Evolutionary conservation across 2,113 vertebrate genomes (phyloP), one percentile per base, ranked within the genome.

Genomic region (Seriola quinqueradiata): DNA sequence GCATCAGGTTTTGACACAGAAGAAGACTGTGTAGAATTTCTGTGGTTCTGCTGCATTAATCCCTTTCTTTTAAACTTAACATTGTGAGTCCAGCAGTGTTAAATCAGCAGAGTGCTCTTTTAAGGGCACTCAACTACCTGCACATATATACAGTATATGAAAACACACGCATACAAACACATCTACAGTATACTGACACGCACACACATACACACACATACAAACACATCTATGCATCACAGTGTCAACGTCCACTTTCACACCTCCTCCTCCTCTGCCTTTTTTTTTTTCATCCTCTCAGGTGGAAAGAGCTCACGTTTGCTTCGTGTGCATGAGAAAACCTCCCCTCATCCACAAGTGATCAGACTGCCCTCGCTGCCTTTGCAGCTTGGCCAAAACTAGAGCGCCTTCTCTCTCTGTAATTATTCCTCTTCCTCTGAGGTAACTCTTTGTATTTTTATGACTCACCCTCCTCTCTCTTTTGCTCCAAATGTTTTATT

Each of bases 391-490:
- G 10, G n/a, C 34, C 59, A 64, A 57, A 77, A 80, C 58, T 28
- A 9, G 63, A 38, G 11, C 1, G 23, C 3, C n/a, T 21, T 81
- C 69, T 57, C 1, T 38, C 46, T 66, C 11, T 84, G 54, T 79
- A 76, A 32, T 84, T 58, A 21, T 48, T 44, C 38, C 11, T 5
- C 25, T 28, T 63, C 75, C 60, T 87, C 59, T 50, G 64, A 44
- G 70, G 14, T 36, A 76, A 63, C 48, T 54, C 9, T 34, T 32
- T 70, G 21, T 59, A 16, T 73, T 78, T 75, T 19, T 50, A 46
- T 85, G 79, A 72, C 48, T 80, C 55, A 70, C 48, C 7, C 32
- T 75, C 32, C 54, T 81, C 44, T 57, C 40, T 70, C 16, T 69
- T 42, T 46, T 44, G 40, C 44, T 42, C 12, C 54, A 28, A 40